Evolutionary conservation across 1,140 invertebrate genomes (phyloP).

Genomic region (Drosophila eugracilis): DNA sequence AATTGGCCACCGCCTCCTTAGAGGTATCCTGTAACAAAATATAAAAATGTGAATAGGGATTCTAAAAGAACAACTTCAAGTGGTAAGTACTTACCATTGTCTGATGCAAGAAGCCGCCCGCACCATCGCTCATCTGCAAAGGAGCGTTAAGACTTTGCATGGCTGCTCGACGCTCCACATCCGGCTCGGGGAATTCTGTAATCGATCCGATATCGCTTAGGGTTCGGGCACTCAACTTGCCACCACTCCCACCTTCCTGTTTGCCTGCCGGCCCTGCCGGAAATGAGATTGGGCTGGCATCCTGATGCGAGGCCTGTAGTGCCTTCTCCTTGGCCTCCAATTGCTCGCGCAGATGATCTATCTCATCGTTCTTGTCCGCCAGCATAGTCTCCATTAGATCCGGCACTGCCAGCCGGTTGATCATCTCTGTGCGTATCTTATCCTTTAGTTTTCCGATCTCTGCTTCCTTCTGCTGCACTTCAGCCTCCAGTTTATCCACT

Average conservation of each 20-base stretch:
- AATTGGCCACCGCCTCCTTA: slow-evolving; percentile 75
- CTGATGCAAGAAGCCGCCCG: slow-evolving; percentile 64
- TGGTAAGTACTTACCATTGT: slow-evolving; percentile 74
- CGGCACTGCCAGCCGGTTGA: slow-evolving; percentile 85
- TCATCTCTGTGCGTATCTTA: slow-evolving; percentile 85
- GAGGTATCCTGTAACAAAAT: slow-evolving; percentile 67
- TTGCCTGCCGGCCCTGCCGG: slow-evolving; percentile 52
- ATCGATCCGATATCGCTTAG: slow-evolving; percentile 90
- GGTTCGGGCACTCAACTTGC: slow-evolving; percentile 87
- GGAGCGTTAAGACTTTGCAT: slow-evolving; percentile 70
- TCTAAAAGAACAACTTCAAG: not conserved
- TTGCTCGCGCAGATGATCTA: slow-evolving; percentile 87
- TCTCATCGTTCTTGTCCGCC: slow-evolving; percentile 89
- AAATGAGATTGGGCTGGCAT: slow-evolving; percentile 50
- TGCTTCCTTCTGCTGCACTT: slow-evolving; percentile 85
- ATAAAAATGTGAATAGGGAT: not conserved
- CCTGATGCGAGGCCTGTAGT: slow-evolving; percentile 46
- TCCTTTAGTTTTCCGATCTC: slow-evolving; percentile 87
- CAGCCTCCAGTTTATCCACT: slow-evolving; percentile 86
- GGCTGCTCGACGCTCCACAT: slow-evolving; percentile 85
- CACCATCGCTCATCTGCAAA: slow-evolving; percentile 57
- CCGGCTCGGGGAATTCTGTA: slow-evolving; percentile 89
- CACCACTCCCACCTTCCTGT: slow-evolving; percentile 75
- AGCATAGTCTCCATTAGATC: slow-evolving; percentile 88
- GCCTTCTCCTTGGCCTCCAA: slow-evolving; percentile 75